phyloP scores from a whole-genome alignment of 2,113 vertebrate species.

The Eptesicus fuscus region DNA sequence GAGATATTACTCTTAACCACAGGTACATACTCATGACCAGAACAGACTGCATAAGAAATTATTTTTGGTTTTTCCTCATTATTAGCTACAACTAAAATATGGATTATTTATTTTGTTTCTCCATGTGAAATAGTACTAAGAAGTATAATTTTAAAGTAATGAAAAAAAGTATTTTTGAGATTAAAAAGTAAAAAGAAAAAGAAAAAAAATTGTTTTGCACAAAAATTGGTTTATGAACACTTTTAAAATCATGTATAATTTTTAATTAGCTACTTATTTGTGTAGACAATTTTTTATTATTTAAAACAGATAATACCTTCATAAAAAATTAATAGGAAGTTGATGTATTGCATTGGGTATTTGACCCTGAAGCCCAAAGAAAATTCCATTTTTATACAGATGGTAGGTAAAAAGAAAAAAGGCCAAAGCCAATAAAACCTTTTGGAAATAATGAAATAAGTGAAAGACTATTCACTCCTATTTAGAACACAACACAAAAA shows the following conservation, averaged over 20 bases:
- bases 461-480: not conserved
- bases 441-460: slow-evolving; percentile 3
- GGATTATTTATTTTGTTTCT: slow-evolving; percentile 16
- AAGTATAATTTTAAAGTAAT: not conserved
- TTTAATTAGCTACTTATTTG: slow-evolving; percentile 9
- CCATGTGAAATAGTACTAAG: not conserved
- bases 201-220: not conserved
- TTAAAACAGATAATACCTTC: slow-evolving; percentile 16
- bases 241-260: not conserved
- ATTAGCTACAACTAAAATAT: not conserved
- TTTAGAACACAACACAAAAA: not conserved
- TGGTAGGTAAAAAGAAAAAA: not conserved
- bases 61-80: slow-evolving; percentile 20
- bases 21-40: not conserved
- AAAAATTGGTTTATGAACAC: not conserved
- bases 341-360: not conserved
- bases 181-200: not conserved
- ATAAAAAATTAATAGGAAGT: not conserved
- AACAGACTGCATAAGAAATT: not conserved
- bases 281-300: not conserved
- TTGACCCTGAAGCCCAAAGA: not conserved
- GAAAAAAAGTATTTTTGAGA: not conserved
- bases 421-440: not conserved
- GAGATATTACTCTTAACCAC: not conserved
- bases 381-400: not conserved